Percentiles rank a stretch among this genome's conserved stretches.
Evolutionary conservation across 2,888 invertebrate species (phyloP).

Genomic region (Andrena bicolor): DNA sequence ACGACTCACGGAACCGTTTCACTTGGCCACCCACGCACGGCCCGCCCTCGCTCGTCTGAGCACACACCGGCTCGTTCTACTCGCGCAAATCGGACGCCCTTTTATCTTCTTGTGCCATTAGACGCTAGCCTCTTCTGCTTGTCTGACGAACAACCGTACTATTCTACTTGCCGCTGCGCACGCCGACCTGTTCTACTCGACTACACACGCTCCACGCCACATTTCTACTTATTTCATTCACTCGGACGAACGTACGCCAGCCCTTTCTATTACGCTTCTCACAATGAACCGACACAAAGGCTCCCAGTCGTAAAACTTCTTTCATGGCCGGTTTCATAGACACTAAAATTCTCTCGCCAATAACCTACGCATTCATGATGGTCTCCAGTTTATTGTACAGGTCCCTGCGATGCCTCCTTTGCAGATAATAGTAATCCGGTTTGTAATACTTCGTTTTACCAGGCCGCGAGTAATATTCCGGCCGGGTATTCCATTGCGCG

Average conservation of each 20-base stretch:
- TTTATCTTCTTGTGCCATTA: constrained; percentile 24
- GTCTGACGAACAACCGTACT: constrained; percentile 6
- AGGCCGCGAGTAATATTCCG: constrained; percentile 68
- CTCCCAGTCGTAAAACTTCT: too few species aligned
- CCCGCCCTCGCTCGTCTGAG: not conserved
- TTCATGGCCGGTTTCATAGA: not conserved
- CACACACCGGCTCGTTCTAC: not conserved
- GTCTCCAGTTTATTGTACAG: constrained; percentile 90
- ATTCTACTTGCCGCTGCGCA: constrained; percentile 1
- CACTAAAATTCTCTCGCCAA: not conserved
- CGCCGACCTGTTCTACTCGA: too few species aligned
- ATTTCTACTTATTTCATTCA: not conserved
- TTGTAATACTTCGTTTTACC: constrained; percentile 76
- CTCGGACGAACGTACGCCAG: not conserved
- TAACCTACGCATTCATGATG: constrained; percentile 89
- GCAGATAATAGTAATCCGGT: constrained; percentile 83
- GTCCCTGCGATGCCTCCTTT: constrained; percentile 89
- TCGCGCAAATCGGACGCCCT: constrained; percentile 6
- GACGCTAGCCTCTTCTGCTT: not conserved
- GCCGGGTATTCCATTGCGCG: constrained; percentile 66
- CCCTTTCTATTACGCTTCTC: not conserved
- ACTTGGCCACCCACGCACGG: not conserved
- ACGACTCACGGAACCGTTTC: not conserved
- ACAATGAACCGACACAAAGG: not conserved
- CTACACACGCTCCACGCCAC: not conserved